These are phyloP conservation scores for Takifugu rubripes DNA, from an alignment of 2,797 vertebrate genomes.

Conservation along the genomic window DNA sequence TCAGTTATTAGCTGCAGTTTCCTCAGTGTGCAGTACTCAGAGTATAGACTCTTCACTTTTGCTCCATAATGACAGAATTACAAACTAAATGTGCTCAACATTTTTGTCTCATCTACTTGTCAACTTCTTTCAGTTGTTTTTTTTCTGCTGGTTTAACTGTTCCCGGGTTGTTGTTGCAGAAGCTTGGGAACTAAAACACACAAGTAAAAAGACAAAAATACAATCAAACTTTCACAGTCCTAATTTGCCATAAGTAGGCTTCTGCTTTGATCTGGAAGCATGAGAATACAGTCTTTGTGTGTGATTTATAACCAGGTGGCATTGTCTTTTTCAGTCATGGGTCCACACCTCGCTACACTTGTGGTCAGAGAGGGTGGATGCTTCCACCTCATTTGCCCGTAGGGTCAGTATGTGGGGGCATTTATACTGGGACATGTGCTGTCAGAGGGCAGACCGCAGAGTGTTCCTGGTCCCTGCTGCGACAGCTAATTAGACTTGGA, in stretches of 20 bases:
- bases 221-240: conserved; percentile 38
- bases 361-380: no score
- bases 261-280: conserved; percentile 25
- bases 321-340: neutral
- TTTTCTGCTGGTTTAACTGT: neutral
- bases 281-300: conserved; percentile 31
- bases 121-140: neutral
- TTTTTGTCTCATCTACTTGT: conserved; percentile 7
- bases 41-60: neutral
- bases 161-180: no score
- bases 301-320: conserved; percentile 23
- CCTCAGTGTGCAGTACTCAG: neutral
- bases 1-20: conserved; percentile 6
- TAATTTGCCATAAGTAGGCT: conserved; percentile 31
- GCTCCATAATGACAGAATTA: conserved; percentile 1
- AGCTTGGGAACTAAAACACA: neutral
- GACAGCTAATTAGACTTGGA: conserved; percentile 75
- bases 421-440: conserved; percentile 55
- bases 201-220: conserved; percentile 32
- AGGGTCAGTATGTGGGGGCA: conserved; percentile 52
- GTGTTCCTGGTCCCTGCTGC: conserved; percentile 60
- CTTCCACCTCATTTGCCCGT: conserved; percentile 1
- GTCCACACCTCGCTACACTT: no score
- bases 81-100: neutral
- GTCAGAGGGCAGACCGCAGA: conserved; percentile 64